These are phyloP conservation scores for Anolis carolinensis DNA, from an alignment of 2,113 vertebrate species.

Conservation along the genomic window DNA sequence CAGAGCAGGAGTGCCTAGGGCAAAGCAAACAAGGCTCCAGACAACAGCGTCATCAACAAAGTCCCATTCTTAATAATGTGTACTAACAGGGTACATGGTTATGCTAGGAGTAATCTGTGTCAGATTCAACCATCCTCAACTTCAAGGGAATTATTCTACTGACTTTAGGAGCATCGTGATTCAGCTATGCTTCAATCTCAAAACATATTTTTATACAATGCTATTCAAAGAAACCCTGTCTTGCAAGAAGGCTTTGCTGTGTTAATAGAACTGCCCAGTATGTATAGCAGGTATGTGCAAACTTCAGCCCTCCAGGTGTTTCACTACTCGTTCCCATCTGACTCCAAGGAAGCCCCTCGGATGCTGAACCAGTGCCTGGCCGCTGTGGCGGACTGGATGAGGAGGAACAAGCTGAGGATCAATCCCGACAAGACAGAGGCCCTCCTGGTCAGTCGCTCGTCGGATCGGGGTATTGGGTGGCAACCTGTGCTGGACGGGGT, in stretches of 20 bases:
- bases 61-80: not conserved
- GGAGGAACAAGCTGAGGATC: no score
- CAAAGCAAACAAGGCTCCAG: not conserved
- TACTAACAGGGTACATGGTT: not conserved
- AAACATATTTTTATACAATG: not conserved
- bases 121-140: not conserved
- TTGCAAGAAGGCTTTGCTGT: not conserved
- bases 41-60: not conserved
- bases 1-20: not conserved
- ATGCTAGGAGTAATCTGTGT: not conserved
- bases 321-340: no score
- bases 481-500: no score
- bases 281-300: no score
- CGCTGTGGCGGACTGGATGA: no score
- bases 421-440: no score
- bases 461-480: no score
- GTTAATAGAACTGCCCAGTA: no score
- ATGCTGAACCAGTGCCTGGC: no score
- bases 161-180: not conserved
- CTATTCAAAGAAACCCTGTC: not conserved
- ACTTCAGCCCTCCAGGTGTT: no score
- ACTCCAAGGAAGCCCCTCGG: no score
- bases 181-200: not conserved
- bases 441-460: no score
- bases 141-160: constrained; percentile 10